Evolutionary conservation across 2,113 vertebrate species (phyloP).

Genomic region (Sciurus niger): DNA sequence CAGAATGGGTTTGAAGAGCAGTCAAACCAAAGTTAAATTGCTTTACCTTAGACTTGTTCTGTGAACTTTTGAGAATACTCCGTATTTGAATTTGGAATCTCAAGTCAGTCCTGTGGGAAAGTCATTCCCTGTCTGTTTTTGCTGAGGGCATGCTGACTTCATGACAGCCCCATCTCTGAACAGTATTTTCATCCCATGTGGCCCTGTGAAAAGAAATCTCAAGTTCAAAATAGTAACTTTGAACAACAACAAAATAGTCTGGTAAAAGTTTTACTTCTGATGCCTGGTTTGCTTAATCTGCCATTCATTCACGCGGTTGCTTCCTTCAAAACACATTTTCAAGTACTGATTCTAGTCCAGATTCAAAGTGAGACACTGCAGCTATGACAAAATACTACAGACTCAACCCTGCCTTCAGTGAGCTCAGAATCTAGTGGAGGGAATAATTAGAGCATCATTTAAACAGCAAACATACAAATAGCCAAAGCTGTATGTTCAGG

Average conservation of each 20-base stretch:
- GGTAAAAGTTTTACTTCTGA: background rate
- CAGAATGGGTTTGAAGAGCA: constrained; percentile 36
- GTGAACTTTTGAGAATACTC: constrained; percentile 40
- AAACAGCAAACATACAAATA: background rate
- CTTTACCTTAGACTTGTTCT: constrained; percentile 11
- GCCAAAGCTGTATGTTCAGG: background rate
- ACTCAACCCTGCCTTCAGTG: background rate
- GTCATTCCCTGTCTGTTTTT: background rate
- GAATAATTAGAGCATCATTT: constrained; percentile 6
- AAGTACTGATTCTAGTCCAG: constrained; percentile 3
- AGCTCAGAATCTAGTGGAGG: constrained; percentile 13
- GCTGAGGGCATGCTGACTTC: background rate
- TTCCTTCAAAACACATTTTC: constrained; percentile 24
- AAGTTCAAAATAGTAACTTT: constrained; percentile 41
- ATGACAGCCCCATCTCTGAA: background rate
- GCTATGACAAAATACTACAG: background rate
- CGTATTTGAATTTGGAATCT: constrained; percentile 37
- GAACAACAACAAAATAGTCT: background rate
- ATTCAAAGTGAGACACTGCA: constrained; percentile 15
- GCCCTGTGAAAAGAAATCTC: background rate
- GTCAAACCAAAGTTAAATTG: constrained; percentile 40
- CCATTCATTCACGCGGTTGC: background rate
- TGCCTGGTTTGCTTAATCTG: background rate
- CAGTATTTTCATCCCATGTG: background rate
- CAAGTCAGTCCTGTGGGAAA: background rate